Base-by-base conservation (phyloP, 2,113 vertebrate species). In the Hystrix cristata region DNA sequence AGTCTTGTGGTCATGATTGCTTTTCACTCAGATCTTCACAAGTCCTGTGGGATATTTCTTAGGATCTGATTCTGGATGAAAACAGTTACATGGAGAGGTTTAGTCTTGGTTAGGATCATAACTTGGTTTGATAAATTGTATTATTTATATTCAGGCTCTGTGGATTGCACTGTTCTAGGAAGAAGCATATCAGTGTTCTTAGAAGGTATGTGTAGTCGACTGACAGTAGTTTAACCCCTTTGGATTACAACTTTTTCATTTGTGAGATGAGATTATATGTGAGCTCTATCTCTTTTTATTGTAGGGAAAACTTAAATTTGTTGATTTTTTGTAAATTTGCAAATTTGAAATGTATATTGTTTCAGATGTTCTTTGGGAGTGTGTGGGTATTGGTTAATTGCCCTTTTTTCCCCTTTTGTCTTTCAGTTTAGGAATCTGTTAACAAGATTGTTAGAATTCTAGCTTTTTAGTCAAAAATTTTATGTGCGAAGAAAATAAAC, bases 391-490 rank as follows among this genome's bases (percentile, higher is more conserved):
- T 86, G 76, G 14, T 74, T 90, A 25, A 25, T 67, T 76, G 4
- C 4, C 55, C 46, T 67, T 53, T 0, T 29, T 46, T 55, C 57
- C 53, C 69, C 43, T 29, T 38, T 27, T 34, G 34, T 0, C 0
- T 94, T 95, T 85, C 57, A 94, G 38, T 64, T 79, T 1, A 83
- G 25, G 2, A 82, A 82, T 81, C 23, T 96, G 3, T 90, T 87
- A 67, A 25, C 11, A 93, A 91, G 62, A 86, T 94, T 81, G 27
- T n/a, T 88, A 82, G 5, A 86, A 87, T 64, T 38, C 38, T n/a
- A 65, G 12, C 88, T 91, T 87, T 48, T 87, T 74, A 21, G 21
- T 64, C 23, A 65, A 78, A 95, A 81, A 60, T 62, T 55, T 55
- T 9, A 89, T 1, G 0, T 31, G 67, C 84, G 96, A 89, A 79